Conservation (phyloP, 2,797 vertebrate genomes). For the Centropyge bicolor region DNA sequence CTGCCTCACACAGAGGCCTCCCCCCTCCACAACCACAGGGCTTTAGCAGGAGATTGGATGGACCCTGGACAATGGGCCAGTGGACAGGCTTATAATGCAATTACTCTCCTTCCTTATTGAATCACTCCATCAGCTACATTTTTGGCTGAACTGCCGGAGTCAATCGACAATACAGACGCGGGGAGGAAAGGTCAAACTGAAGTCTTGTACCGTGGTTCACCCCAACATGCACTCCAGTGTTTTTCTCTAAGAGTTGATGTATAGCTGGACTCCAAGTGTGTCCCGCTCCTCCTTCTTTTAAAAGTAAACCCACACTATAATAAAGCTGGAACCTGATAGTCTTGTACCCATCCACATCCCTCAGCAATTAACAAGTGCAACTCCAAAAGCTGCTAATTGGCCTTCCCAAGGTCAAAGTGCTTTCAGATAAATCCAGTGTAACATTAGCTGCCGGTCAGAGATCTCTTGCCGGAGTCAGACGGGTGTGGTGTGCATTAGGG, state of each 20-base stretch:
- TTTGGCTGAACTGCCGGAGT: slow-evolving; percentile 60
- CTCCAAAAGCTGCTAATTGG: slow-evolving; percentile 23
- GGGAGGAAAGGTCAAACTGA: slow-evolving; percentile 55
- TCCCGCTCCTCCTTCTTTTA: not conserved
- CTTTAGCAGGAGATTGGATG: slow-evolving; percentile 73
- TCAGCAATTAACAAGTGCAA: slow-evolving; percentile 29
- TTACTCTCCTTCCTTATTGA: slow-evolving; percentile 82
- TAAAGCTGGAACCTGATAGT: slow-evolving; percentile 29
- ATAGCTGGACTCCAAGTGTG: not conserved
- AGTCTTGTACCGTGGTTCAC: slow-evolving; percentile 59
- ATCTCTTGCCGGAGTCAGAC: slow-evolving; percentile 22
- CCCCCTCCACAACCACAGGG: slow-evolving; percentile 21
- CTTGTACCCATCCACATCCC: not conserved
- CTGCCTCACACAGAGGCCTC: slow-evolving; percentile 34
- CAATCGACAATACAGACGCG: slow-evolving; percentile 46
- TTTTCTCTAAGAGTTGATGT: not conserved
- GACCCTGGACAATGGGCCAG: slow-evolving; percentile 65
- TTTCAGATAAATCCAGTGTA: not conserved
- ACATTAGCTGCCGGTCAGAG: slow-evolving; percentile 29
- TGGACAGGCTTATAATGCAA: slow-evolving; percentile 76
- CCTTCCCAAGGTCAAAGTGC: slow-evolving; percentile 26
- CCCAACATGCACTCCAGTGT: slow-evolving; percentile 6
- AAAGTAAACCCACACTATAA: slow-evolving; percentile 17
- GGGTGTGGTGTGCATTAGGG: slow-evolving; percentile 14
- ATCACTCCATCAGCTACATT: slow-evolving; percentile 71